These are phyloP conservation scores for Xiphorhynchus elegans DNA, from an alignment of 2,113 vertebrate genomes.

Conservation along the genomic window DNA sequence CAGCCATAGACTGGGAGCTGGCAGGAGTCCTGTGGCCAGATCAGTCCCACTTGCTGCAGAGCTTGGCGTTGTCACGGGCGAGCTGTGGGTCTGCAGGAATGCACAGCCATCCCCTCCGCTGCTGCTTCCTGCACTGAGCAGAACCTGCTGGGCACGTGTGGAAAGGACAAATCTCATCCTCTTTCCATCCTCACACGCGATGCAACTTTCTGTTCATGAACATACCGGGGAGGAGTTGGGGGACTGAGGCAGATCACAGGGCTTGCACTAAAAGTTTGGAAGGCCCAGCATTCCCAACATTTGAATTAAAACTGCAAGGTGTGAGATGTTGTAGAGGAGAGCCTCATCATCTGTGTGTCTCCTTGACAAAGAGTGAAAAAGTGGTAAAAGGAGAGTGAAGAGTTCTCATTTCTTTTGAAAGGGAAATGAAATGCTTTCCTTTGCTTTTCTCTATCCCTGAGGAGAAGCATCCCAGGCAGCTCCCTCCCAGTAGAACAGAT, in stretches of 20 bases:
- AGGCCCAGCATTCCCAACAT: background rate
- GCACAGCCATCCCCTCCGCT: background rate
- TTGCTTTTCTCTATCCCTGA: background rate
- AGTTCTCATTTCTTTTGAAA: background rate
- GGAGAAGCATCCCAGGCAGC: background rate
- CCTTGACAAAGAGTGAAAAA: background rate
- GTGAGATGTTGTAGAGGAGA: background rate
- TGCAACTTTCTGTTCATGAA: background rate
- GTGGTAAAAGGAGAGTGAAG: background rate
- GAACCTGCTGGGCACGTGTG: background rate
- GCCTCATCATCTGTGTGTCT: background rate
- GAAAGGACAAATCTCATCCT: background rate
- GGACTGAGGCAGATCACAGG: background rate
- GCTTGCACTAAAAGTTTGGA: background rate
- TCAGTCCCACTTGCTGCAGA: background rate
- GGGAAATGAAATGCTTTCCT: background rate
- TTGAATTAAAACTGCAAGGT: background rate
- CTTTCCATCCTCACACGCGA: background rate
- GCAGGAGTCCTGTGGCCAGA: background rate
- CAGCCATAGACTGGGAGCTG: background rate
- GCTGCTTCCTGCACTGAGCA: background rate
- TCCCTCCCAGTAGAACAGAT: background rate
- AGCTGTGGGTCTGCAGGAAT: background rate
- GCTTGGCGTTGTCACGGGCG: rapidly evolving
- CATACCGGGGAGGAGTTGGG: background rate